phyloP scores from a whole-genome alignment of 2,797 vertebrate genomes.

The Pogonophryne albipinna region DNA sequence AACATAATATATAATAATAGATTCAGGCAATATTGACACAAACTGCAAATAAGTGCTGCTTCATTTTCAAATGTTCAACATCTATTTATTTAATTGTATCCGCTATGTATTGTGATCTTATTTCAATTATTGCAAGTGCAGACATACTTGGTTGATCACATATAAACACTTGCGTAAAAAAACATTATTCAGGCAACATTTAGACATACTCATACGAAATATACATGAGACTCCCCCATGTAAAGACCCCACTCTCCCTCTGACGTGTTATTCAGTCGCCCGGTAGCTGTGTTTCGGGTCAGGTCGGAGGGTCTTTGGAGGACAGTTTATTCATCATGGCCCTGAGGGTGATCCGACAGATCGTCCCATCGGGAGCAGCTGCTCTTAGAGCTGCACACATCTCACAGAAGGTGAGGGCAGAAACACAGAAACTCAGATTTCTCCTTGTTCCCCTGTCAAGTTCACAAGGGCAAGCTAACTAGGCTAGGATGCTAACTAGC shows the following conservation, averaged over 20 bases:
- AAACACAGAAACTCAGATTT: rapidly evolving
- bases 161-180: too few relatives aligned
- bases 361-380: conserved; percentile 62
- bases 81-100: too few relatives aligned
- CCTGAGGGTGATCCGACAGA: conserved; percentile 67
- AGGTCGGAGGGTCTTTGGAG: conserved; percentile 48
- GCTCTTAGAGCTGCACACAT: conserved; percentile 40
- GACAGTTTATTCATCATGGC: conserved; percentile 71
- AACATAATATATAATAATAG: too few relatives aligned
- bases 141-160: too few relatives aligned
- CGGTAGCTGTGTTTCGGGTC: conserved; percentile 47
- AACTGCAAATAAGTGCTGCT: too few relatives aligned
- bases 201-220: rapidly evolving
- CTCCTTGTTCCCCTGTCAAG: rapidly evolving
- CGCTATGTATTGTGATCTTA: not conserved
- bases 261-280: conserved; percentile 58
- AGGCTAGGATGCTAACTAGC: not conserved
- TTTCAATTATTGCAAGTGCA: too few relatives aligned
- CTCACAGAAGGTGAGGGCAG: conserved; percentile 67
- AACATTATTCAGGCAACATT: conserved; percentile 32
- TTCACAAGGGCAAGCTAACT: conserved; percentile 68
- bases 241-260: not conserved
- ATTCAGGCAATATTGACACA: too few relatives aligned
- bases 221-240: not conserved
- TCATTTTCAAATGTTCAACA: not conserved